Evolutionary conservation across 2,797 vertebrate species (phyloP), one percentile per base, ranked within the genome.

Genomic region (Myotis daubentonii): DNA sequence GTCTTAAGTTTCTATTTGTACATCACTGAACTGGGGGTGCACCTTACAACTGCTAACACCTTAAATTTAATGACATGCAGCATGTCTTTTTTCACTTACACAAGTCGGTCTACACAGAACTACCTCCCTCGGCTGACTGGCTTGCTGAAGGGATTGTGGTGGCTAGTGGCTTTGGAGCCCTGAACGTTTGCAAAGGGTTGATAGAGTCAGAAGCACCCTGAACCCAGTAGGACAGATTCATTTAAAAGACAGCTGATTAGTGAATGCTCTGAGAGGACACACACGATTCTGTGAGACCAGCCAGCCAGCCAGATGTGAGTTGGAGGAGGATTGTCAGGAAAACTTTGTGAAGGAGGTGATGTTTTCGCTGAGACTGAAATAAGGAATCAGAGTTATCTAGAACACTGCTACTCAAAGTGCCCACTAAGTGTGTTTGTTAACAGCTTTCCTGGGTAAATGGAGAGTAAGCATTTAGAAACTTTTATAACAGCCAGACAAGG

Each of bases 1-100:
- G 33, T 91, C 60, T 88, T 55, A 66, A 71, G 60, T 83, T 85
- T 51, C 94, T 76, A 75, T 86, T 93, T 93, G 87, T n/a, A 76
- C 6, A 11, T 60, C 41, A 7, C 38, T 33, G 28, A 92, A 66
- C 30, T 33, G 41, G 13, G 36, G 13, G 23, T 44, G n/a, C 22
- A 51, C 15, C 17, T 91, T 95, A 66, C 1, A 30, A 90, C 49
- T 94, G 66, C 28, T 13, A 41, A n/a, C 33, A 85, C 60, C 60
- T 72, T 81, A 65, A 86, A 80, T 81, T 62, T 86, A 66, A 53
- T 72, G 41, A 72, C 15, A 62, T 3, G 28, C 2, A 7, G 5
- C 4, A 62, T 74, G 68, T 78, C 41, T 93, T 49, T 84, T 87
- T 79, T 89, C 22, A 62, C 4, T 22, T 80, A 66, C 6, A 60